phyloP scores from a whole-genome alignment of 2,797 vertebrate species.

The Poeciliopsis infans region DNA sequence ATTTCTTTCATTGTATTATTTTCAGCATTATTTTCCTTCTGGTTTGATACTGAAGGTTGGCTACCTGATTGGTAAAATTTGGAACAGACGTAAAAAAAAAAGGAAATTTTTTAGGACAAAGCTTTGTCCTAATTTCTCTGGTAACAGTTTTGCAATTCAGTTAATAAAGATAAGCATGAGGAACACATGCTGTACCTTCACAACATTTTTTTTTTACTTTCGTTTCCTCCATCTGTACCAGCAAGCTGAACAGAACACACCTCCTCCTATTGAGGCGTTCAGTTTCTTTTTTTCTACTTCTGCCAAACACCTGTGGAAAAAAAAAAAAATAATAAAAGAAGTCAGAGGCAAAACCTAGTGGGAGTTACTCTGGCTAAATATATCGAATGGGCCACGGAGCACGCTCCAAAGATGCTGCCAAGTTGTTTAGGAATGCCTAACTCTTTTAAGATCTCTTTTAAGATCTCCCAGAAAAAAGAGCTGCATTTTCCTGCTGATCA shows the following conservation, averaged over 20 bases:
- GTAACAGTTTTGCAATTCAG: neutral
- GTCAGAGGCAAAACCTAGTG: slow-evolving; percentile 1
- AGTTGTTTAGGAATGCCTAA: neutral
- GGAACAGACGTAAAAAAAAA: neutral
- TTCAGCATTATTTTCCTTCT: neutral
- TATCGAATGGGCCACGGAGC: too few relatives aligned
- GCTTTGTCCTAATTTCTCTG: neutral
- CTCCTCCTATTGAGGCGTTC: neutral
- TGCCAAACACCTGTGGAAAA: neutral
- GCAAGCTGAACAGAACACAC: neutral
- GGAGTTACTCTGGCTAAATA: neutral
- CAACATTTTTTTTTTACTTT: neutral
- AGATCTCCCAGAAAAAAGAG: neutral
- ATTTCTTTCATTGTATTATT: neutral
- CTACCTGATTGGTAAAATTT: neutral
- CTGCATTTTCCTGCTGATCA: neutral
- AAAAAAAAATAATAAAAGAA: neutral
- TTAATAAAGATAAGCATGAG: neutral
- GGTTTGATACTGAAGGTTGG: neutral
- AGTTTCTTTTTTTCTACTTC: neutral
- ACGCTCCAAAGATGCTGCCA: slow-evolving; percentile 1
- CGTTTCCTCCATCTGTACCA: neutral
- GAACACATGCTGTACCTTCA: neutral
- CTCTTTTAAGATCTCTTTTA: too few relatives aligned
- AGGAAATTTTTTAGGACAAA: neutral